Base-by-base conservation (phyloP, 2,113 vertebrate genomes). In the Herpailurus yagouaroundi region DNA sequence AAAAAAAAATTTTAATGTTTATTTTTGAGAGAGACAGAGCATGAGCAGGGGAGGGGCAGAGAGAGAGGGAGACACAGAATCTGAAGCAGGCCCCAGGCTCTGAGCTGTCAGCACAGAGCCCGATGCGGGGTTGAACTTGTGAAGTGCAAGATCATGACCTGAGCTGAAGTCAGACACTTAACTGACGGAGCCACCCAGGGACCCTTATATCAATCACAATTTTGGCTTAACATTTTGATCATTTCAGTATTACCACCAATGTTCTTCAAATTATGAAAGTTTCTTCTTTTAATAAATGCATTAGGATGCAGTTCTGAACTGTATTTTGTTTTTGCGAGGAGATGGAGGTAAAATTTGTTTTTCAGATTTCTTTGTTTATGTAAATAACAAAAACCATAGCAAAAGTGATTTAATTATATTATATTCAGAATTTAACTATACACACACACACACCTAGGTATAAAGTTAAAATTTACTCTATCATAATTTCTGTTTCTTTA, bases 161-260 rank as follows among this genome's bases (percentile, higher is more conserved):
- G 21, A 60, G 19, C 57, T 19, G 21, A 60, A 60, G 19, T 60
- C 21, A 60, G 21, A 60, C 18, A 21, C 57, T 60, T 60, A 60
- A 60, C 7, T 21, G 7, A 60, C 2, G 8, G 57, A 60, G 21
- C 18, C 57, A 21, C 57, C 21, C 57, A 19, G 57, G 57, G 7
- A 2, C 7, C 57, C 19, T 60, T 64, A 64, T 64, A 79, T 89
- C 12, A 87, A 48, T 88, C 36, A 93, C 38, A 68, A 69, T 27
- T 69, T 91, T 93, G 41, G 82, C 90, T 93, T 97, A 92, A 82
- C 27, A 83, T 86, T 45, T 55, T 92, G n/a, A 55, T 18, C n/a
- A 55, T 94, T 88, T 83, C 45, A 89, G 7, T 66, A 82, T 71
- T 57, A 87, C 29, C 85, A 89, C 36, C 31, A 71, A 89, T 77